Conservation (phyloP, 2,888 invertebrate genomes). For the Drosophila bunnanda region DNA sequence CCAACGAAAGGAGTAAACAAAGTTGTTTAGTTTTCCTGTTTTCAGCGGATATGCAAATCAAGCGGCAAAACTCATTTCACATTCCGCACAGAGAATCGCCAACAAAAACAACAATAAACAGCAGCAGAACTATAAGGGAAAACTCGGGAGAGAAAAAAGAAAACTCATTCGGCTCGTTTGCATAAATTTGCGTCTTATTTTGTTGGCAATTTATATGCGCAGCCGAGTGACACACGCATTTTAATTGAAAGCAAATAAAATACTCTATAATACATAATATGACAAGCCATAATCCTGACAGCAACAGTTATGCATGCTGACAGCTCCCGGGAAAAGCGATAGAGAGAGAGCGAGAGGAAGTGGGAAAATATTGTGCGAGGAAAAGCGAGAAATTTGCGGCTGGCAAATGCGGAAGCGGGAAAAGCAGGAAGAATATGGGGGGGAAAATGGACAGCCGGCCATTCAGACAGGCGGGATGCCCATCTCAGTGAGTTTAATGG, state of each 20-base stretch:
- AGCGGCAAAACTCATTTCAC: constrained; percentile 46
- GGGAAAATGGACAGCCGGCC: constrained; percentile 51
- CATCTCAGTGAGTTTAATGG: constrained; percentile 65
- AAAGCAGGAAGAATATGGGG: not conserved
- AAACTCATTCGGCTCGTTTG: constrained; percentile 58
- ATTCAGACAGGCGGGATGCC: constrained; percentile 61
- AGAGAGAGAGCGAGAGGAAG: not conserved
- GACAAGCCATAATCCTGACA: constrained; percentile 78
- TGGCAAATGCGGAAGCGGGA: constrained; percentile 1
- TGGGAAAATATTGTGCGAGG: constrained; percentile 8
- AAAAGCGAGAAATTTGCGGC: constrained; percentile 11
- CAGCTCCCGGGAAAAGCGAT: constrained; percentile 46
- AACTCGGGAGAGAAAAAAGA: constrained; percentile 16
- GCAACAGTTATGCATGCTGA: constrained; percentile 76
- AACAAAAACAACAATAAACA: constrained; percentile 21
- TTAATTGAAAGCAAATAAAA: constrained; percentile 81
- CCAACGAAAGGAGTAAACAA: constrained; percentile 46
- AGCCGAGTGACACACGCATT: constrained; percentile 68
- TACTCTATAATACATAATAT: constrained; percentile 74
- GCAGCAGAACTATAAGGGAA: constrained; percentile 8
- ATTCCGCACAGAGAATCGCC: constrained; percentile 35
- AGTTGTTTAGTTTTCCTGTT: constrained; percentile 57
- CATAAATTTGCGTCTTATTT: constrained; percentile 72
- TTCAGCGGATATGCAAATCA: constrained; percentile 47
- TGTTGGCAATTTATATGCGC: constrained; percentile 72